Conservation (phyloP, 2,888 invertebrate genomes). For the Caenorhabditis sp. region DNA sequence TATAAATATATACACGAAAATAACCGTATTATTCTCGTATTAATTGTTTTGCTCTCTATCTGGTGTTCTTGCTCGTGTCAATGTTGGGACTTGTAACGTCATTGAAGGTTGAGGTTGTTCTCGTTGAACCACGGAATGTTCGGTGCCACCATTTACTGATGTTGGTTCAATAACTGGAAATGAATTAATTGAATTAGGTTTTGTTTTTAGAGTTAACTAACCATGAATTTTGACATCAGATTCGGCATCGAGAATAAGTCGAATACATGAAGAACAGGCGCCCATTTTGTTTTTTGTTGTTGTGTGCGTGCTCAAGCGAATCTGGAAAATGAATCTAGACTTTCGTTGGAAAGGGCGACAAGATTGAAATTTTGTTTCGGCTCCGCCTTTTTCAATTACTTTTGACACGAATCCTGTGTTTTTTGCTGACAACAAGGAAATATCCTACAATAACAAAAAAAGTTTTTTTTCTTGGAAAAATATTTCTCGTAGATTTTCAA, state of each 20-base stretch:
- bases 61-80: background rate
- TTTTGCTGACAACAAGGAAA: no score
- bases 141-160: slow-evolving; percentile 46
- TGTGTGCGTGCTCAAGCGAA: background rate
- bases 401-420: no score
- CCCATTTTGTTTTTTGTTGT: slow-evolving; percentile 38
- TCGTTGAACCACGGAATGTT: slow-evolving; percentile 27
- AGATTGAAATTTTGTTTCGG: background rate
- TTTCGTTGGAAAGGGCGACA: background rate
- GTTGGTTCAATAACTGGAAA: slow-evolving; percentile 59
- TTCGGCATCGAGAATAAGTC: slow-evolving; percentile 55
- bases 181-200: background rate
- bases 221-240: slow-evolving; percentile 62
- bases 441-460: no score
- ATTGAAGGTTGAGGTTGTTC: slow-evolving; percentile 8
- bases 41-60: background rate
- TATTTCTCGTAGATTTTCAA: no score
- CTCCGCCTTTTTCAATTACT: background rate
- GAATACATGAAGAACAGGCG: slow-evolving; percentile 52
- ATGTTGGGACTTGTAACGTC: slow-evolving; percentile 45
- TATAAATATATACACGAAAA: no score
- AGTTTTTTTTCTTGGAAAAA: no score
- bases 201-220: slow-evolving; percentile 1
- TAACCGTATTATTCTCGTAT: no score
- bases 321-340: no score